Evolutionary conservation across 2,113 vertebrate species (phyloP).

Genomic region (Boleophthalmus pectinirostris): DNA sequence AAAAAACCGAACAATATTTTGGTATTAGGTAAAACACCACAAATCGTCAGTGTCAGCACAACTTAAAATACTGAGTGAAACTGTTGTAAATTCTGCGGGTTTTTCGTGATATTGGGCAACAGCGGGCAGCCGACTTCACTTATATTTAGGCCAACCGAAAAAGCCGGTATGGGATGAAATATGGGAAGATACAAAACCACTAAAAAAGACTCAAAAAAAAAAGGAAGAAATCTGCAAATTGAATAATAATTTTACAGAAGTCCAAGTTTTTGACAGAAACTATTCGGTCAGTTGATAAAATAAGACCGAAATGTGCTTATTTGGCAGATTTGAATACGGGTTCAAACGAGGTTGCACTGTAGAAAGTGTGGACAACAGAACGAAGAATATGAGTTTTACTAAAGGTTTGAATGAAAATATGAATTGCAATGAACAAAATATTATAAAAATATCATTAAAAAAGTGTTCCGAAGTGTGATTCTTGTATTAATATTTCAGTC

Average conservation of each 20-base stretch:
- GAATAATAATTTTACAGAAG: constrained; percentile 39
- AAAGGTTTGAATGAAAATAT: too few relatives aligned
- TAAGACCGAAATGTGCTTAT: neutral
- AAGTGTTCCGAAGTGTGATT: too few relatives aligned
- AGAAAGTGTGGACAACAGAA: too few relatives aligned
- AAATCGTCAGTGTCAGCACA: neutral
- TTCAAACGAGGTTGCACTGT: too few relatives aligned
- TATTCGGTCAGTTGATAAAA: constrained; percentile 17
- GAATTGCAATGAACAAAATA: too few relatives aligned
- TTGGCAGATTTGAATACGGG: too few relatives aligned
- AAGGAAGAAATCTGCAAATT: constrained; percentile 7
- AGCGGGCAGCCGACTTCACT: constrained; percentile 19
- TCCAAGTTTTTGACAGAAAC: constrained; percentile 36
- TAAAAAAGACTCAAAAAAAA: constrained; percentile 9
- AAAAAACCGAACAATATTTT: neutral
- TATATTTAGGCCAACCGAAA: neutral
- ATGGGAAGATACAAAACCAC: constrained; percentile 35
- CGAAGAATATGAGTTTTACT: too few relatives aligned
- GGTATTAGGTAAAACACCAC: too few relatives aligned
- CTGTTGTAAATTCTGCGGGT: constrained; percentile 9
- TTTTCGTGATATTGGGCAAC: constrained; percentile 33
- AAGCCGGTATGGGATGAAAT: constrained; percentile 11
- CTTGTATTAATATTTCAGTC: too few relatives aligned
- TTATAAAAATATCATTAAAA: too few relatives aligned
- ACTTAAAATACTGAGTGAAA: constrained; percentile 13